Evolutionary conservation across 2,888 invertebrate genomes (phyloP).

Genomic region (Meganola albula): DNA sequence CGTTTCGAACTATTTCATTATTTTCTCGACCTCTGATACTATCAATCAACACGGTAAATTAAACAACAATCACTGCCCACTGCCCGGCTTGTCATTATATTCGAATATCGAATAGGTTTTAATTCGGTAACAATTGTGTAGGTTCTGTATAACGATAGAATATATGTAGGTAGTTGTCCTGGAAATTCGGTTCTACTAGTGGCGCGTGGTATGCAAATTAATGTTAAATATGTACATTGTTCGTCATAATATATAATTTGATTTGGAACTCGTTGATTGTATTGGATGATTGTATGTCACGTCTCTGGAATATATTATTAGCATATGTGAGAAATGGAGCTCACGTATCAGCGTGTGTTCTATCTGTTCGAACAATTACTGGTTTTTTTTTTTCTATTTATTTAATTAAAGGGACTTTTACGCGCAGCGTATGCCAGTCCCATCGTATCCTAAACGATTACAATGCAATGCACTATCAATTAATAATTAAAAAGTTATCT

Average conservation of each 20-base stretch:
- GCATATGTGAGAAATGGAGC: slow-evolving; percentile 1
- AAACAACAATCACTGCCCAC: too few species aligned
- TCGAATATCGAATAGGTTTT: neutral
- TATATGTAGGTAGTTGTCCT: neutral
- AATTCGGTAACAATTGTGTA: neutral
- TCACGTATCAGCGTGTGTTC: slow-evolving; percentile 2
- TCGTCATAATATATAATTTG: slow-evolving; percentile 1
- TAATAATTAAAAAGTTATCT: too few species aligned
- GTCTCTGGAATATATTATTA: slow-evolving; percentile 3
- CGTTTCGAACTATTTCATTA: neutral
- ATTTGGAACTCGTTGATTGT: slow-evolving; percentile 2
- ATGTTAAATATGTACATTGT: slow-evolving; percentile 3
- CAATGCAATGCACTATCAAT: too few species aligned
- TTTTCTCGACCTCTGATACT: neutral
- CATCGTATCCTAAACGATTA: too few species aligned
- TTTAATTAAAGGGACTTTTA: too few species aligned
- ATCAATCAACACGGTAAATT: neutral
- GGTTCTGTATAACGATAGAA: neutral
- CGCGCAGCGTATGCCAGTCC: too few species aligned
- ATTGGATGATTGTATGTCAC: slow-evolving; percentile 1
- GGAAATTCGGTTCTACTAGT: too few species aligned
- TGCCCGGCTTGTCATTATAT: too few species aligned
- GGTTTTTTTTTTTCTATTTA: too few species aligned
- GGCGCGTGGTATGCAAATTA: neutral
- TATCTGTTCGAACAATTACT: slow-evolving; percentile 1